These are phyloP conservation scores for Melieria crassipennis DNA, from an alignment of 2,888 invertebrate species.

Conservation along the genomic window DNA sequence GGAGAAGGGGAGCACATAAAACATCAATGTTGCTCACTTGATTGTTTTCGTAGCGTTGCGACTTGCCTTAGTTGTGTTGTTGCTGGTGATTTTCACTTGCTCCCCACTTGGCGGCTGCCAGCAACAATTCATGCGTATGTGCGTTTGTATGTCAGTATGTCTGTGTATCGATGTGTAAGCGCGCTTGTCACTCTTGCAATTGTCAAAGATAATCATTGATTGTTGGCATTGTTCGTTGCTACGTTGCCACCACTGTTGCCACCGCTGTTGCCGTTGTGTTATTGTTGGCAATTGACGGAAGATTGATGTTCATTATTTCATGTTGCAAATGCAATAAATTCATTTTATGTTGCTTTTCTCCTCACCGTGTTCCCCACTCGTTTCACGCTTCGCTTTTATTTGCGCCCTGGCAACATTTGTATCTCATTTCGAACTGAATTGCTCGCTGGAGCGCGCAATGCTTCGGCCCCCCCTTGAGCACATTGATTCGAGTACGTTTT, in stretches of 20 bases:
- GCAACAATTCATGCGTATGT: neutral
- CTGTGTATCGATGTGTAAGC: neutral
- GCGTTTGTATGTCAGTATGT: slow-evolving; percentile 12
- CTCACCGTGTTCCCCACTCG: neutral
- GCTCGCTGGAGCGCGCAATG: too few species aligned
- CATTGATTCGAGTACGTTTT: too few species aligned
- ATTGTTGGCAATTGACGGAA: slow-evolving; percentile 36
- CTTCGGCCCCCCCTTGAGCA: too few species aligned
- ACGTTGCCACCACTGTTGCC: neutral
- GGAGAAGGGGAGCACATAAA: too few species aligned
- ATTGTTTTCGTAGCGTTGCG: too few species aligned
- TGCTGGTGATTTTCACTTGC: too few species aligned
- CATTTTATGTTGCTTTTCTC: slow-evolving; percentile 23
- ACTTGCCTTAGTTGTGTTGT: too few species aligned
- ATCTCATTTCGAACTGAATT: neutral
- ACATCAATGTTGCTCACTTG: too few species aligned
- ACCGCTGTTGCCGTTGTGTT: neutral
- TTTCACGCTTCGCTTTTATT: neutral
- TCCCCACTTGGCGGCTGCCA: neutral
- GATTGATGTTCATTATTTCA: slow-evolving; percentile 42
- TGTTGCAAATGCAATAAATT: slow-evolving; percentile 37
- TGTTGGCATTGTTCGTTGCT: slow-evolving; percentile 19
- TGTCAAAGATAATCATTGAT: slow-evolving; percentile 29
- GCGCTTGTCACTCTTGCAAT: slow-evolving; percentile 12
- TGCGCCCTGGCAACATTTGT: neutral